Evolutionary conservation across 64 coral and sea anemone genomes (phyloP).

Genomic region (Hydrozoanthus tunicans): DNA sequence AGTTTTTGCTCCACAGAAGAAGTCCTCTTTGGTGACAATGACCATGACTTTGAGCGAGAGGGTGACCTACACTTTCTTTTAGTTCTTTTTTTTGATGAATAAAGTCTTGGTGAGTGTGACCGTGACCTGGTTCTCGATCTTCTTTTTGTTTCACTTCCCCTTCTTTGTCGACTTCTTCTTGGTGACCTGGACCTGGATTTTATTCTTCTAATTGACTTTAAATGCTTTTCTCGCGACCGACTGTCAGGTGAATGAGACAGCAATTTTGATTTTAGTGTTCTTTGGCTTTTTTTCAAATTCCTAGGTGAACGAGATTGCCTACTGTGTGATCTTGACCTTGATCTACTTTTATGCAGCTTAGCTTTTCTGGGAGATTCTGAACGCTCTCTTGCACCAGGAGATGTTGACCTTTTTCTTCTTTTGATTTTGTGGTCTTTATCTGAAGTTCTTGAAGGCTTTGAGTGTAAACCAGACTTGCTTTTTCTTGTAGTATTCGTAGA

Average conservation of each 20-base stretch:
- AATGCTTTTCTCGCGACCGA: not conserved
- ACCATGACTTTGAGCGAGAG: conserved; percentile 47
- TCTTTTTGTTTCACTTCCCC: not conserved
- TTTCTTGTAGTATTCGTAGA: conserved; percentile 11
- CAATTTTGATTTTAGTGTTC: conserved; percentile 39
- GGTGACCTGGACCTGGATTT: conserved; percentile 26
- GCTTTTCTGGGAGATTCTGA: conserved; percentile 7
- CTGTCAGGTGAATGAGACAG: conserved; percentile 37
- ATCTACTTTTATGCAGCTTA: not conserved
- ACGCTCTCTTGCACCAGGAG: not conserved
- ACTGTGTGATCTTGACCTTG: conserved; percentile 11
- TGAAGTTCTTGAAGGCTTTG: conserved; percentile 4
- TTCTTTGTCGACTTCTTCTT: conserved; percentile 15
- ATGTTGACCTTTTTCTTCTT: conserved; percentile 64
- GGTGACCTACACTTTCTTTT: conserved; percentile 18
- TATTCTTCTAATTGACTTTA: not conserved
- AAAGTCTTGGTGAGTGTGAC: conserved; percentile 54
- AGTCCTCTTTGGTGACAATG: conserved; percentile 24
- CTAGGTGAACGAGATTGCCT: conserved; percentile 1
- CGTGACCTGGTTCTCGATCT: conserved; percentile 52
- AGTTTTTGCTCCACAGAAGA: conserved; percentile 9
- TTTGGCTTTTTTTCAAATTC: conserved; percentile 21
- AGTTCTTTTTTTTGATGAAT: not conserved
- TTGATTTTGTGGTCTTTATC: conserved; percentile 32
- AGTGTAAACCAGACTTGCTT: not conserved